Evolutionary conservation across 2,113 vertebrate species (phyloP), one percentile per base, ranked within the genome.

Genomic region (Burhinus bistriatus): DNA sequence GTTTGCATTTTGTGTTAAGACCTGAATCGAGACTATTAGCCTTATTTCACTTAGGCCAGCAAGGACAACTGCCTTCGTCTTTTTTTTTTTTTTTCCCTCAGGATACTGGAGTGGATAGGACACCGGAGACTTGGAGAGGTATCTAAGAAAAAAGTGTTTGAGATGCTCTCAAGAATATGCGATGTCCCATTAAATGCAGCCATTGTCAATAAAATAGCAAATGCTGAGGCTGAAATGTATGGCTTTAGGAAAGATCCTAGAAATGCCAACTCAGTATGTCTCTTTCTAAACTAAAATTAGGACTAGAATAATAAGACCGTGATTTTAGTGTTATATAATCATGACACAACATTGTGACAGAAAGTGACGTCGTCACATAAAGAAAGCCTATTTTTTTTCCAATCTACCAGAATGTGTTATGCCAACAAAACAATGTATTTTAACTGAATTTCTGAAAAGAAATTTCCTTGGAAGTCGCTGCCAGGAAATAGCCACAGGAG

Each of bases 261-360:
- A 92, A 91, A 91, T 92, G 20, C 30, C 47, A 89, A 26, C 21
- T 89, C 65, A 57, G 19, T 72, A 38, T 65, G 69, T 27, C 32
- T 51, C 52, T 77, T 94, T 90, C 58, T 68, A 84, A 94, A 57
- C 69, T 91, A 91, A 96, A 95, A 92, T 92, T 91, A 90, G 78
- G 40, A 87, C 55, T 3, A 2, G 61, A 82, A 95, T 87, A 83
- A 71, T 44, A 81, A 68, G 45, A 69, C n/a, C 1, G 0, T 84
- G 55, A 91, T 78, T 91, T 89, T 89, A 72, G 32, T 70, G 23
- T 94, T 90, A 79, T 61, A 61, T 90, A 94, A 91, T 36, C 82
- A 47, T 92, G 83, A 61, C 52, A 58, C 49, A 79, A 55, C 38
- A 92, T 52, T 36, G 70, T 91, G 93, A 78, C 52, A 84, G 77